phyloP scores from a whole-genome alignment of 2,113 vertebrate genomes.

The human (Homo sapiens) region GRCh38 chr12:27772501-27773000 shows the following conservation, averaged over 20 bases:
- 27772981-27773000: conserved; percentile 77
- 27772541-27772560: conserved; percentile 48
- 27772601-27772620: neutral
- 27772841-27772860: neutral
- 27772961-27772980: conserved; percentile 71
- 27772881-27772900: neutral
- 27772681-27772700: conserved; percentile 75
- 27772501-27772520: neutral
- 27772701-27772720: neutral
- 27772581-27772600: neutral
- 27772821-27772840: conserved; percentile 29
- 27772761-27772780: neutral
- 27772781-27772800: neutral
- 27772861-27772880: conserved; percentile 15
- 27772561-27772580: neutral
- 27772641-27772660: conserved; percentile 39
- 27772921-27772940: conserved; percentile 21
- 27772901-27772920: neutral
- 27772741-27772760: neutral
- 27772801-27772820: neutral
- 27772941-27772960: conserved; percentile 70
- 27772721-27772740: conserved; percentile 38
- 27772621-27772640: conserved; percentile 16
- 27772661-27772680: conserved; percentile 18
- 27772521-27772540: conserved; percentile 7